Evolutionary conservation across 2,888 invertebrate species (phyloP), one percentile per base, ranked within the genome.

Genomic region (Tuberolachnus salignus): DNA sequence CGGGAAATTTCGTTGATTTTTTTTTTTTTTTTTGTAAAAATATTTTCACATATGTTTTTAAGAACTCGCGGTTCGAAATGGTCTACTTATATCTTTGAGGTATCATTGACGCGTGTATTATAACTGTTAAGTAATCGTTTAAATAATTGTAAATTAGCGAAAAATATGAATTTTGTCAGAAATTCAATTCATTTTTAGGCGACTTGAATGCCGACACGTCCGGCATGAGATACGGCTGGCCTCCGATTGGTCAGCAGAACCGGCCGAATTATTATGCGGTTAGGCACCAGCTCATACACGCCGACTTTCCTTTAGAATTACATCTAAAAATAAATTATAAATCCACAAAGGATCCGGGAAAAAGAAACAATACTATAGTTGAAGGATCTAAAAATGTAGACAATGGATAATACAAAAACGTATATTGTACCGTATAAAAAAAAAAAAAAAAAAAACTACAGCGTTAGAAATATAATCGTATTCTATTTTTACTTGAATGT

Each of bases 281-380:
- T 14, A n/a, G n/a, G 34, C 34, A 34, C 34, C 23, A 6, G 23
- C 16, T 23, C 10, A n/a, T 23, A 34, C 13, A 53, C 26, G 19
- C 1, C 0, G 34, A 8, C 11, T 2, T 19, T 51, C 8, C 19
- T 67, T 53, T 67, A 19, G 21, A 53, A 34, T 26, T 51, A 19
- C 16, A 34, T 26, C 6, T 19, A 19, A 0, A 34, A 67, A 67
- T 34, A 67, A 67, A 51, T 51, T 19, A 13, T 8, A 3, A 34
- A 13, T 11, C 19, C 19, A 34, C 34, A 67, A 53, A 34, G 51
- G 19, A 66, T 2, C 3, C 6, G 49, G n/a, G 3, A 51, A 51
- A 34, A n/a, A n/a, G n/a, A 67, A n/a, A 67, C 49, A 67, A 67
- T 67, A 34, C 3, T 34, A 19, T 34, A 19, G 51, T 51, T 8